A percentile compares a stretch with the other conserved stretches of the same genome.
phyloP scores from a whole-genome alignment of 2,888 invertebrate genomes.

The Amiota communis region DNA sequence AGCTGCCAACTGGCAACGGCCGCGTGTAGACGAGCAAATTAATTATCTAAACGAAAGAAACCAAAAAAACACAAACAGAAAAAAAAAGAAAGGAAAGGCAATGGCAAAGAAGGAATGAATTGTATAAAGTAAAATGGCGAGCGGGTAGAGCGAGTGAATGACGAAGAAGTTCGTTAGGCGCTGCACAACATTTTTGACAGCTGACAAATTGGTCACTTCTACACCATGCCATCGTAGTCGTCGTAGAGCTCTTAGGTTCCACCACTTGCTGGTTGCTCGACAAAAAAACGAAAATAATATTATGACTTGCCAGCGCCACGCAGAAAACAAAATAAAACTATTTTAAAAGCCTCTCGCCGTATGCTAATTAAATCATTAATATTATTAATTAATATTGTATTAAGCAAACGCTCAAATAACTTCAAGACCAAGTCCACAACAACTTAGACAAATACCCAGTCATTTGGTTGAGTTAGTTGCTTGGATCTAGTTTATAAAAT shows the following conservation, averaged over 20 bases:
- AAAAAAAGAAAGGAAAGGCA: not conserved
- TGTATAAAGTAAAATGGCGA: slow-evolving; percentile 11
- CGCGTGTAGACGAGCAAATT: slow-evolving; percentile 16
- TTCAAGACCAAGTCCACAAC: too few relatives aligned
- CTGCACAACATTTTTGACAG: slow-evolving; percentile 53
- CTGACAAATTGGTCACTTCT: slow-evolving; percentile 60
- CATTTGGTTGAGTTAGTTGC: not conserved
- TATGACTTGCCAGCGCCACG: not conserved
- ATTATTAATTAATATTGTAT: slow-evolving; percentile 50
- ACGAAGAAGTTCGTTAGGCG: slow-evolving; percentile 45
- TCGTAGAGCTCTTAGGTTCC: not conserved
- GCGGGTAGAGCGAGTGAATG: not conserved
- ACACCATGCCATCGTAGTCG: slow-evolving; percentile 26
- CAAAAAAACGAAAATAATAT: slow-evolving; percentile 13
- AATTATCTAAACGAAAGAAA: slow-evolving; percentile 32
- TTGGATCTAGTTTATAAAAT: not conserved
- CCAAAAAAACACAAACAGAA: not conserved
- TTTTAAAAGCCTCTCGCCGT: slow-evolving; percentile 25
- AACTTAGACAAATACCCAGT: too few relatives aligned
- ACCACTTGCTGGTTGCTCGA: too few relatives aligned
- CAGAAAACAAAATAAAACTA: not conserved
- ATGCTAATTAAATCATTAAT: slow-evolving; percentile 67
- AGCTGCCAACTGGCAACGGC: slow-evolving; percentile 17
- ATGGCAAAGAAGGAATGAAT: too few relatives aligned
- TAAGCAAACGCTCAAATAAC: slow-evolving; percentile 19